A percentile compares a stretch with the other conserved stretches of the same genome.
Conservation (phyloP, 2,888 invertebrate genomes). For the Allygus modestus region DNA sequence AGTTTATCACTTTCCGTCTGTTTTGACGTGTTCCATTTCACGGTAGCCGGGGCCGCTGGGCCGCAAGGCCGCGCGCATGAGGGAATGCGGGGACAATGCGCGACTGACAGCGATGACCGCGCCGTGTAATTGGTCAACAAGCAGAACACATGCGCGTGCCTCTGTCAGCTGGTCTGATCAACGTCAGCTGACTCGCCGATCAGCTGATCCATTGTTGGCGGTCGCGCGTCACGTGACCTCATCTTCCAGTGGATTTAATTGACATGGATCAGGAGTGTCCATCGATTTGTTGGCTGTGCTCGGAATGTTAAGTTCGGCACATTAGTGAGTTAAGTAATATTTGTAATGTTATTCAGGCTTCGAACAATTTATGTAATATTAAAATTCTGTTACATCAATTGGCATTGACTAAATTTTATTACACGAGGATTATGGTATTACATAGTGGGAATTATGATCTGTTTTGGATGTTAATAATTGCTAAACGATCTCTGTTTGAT, state of each 20-base stretch:
- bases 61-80: conserved; percentile 11
- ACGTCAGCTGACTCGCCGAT: conserved; percentile 6
- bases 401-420: too few relatives aligned
- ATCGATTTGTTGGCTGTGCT: not conserved
- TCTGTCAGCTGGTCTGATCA: not conserved
- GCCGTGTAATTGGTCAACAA: conserved; percentile 52
- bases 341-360: too few relatives aligned
- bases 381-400: too few relatives aligned
- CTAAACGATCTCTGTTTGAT: too few relatives aligned
- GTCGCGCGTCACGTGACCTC: not conserved
- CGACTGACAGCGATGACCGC: conserved; percentile 23
- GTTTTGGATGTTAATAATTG: too few relatives aligned
- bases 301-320: too few relatives aligned
- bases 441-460: too few relatives aligned
- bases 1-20: not conserved
- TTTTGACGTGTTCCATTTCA: conserved; percentile 16
- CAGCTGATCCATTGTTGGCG: conserved; percentile 51
- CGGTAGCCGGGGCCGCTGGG: not conserved
- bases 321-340: too few relatives aligned
- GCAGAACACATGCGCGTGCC: conserved; percentile 57
- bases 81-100: conserved; percentile 38
- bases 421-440: too few relatives aligned
- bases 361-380: too few relatives aligned
- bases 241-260: conserved; percentile 7
- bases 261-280: not conserved